Evolutionary conservation across 2,113 vertebrate genomes (phyloP), one percentile per base, ranked within the genome.

Genomic region (Aramus guarauna): DNA sequence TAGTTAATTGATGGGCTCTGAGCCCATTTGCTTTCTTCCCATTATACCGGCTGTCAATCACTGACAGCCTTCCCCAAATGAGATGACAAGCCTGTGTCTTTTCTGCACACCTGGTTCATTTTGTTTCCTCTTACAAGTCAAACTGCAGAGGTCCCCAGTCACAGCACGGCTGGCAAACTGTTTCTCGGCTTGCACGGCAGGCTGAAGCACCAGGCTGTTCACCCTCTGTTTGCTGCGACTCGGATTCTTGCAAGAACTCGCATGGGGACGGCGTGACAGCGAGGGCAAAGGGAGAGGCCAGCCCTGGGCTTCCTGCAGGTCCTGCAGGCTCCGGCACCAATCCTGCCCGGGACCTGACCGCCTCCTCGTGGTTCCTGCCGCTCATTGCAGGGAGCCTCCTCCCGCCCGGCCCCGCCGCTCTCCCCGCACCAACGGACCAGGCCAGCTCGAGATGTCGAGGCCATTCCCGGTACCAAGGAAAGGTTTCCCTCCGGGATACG

Each of bases 261-360:
- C 9, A 16, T 41, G 39, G 39, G 39, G 39, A 41, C 39, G 39
- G 39, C 39, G 39, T 41, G 39, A 41, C 5, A 41, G 39, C 39
- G 39, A 41, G 39, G 39, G 39, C 11, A 41, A 41, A 41, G 39
- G 39, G 39, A 8, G 43, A 15, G 13, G 29, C 8, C 53, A 7
- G 32, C 2, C 5, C 34, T 2, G 22, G 18, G 37, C 15, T 8
- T 5, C 4, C 9, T 3, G 11, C 0, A 5, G 14, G 18, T 52
- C 18, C 55, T 3, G 43, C 18, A 41, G 2, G 36, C 9, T 5
- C 47, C 9, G 6, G 58, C 48, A 9, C 69, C 1, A 7, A 5
- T 2, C 60, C 60, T 39, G 53, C 60, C 39, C 32, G 43, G 30
- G n/a, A 3, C 13, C 23, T 3, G 50, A 2, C 6, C 11, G 59